These are phyloP conservation scores for Drosophila demipolita DNA, from an alignment of 2,888 invertebrate genomes.

Conservation along the genomic window DNA sequence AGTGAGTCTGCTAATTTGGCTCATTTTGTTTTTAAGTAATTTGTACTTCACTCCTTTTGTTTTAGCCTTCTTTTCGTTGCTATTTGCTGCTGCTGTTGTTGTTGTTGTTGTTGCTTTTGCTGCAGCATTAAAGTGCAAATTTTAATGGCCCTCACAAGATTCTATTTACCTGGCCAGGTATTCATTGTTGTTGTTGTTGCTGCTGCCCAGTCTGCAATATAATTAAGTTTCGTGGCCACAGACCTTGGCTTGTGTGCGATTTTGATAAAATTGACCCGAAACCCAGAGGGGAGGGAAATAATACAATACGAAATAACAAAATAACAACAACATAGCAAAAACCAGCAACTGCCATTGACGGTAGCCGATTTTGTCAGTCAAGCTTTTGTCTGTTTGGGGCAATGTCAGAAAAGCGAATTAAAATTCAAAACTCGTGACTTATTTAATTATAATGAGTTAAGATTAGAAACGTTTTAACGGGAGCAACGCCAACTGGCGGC, in stretches of 20 bases:
- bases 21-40: conserved; percentile 80
- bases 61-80: conserved; percentile 20
- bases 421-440: conserved; percentile 81
- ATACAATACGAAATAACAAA: conserved; percentile 28
- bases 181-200: conserved; percentile 30
- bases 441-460: conserved; percentile 80
- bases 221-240: conserved; percentile 78
- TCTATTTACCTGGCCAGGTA: conserved; percentile 65
- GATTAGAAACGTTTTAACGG: conserved; percentile 76
- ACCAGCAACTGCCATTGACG: conserved; percentile 70
- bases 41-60: conserved; percentile 67
- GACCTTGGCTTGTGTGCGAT: conserved; percentile 77
- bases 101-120: conserved; percentile 23
- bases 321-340: conserved; percentile 12
- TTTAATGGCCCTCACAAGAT: conserved; percentile 71
- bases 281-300: conserved; percentile 11
- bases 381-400: conserved; percentile 45
- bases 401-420: conserved; percentile 66
- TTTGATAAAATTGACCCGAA: conserved; percentile 77
- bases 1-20: conserved; percentile 79
- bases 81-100: conserved; percentile 13
- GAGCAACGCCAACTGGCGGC: conserved; percentile 65
- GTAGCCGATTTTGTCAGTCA: conserved; percentile 72
- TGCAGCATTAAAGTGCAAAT: conserved; percentile 75
- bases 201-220: conserved; percentile 66